Conservation (phyloP, 2,797 vertebrate species). For the Oryzias dopingdopingensis region DNA sequence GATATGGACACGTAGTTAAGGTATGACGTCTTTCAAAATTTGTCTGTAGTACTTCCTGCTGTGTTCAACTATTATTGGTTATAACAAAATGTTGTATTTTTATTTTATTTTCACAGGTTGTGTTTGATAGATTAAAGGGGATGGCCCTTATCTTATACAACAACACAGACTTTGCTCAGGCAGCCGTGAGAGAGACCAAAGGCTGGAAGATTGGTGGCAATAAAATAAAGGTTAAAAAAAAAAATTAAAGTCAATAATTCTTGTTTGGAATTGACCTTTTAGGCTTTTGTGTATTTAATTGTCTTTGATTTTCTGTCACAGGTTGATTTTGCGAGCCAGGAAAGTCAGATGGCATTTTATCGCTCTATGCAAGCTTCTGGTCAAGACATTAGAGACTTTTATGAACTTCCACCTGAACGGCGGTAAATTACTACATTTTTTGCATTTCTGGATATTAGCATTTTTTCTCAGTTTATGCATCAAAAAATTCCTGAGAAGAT, state of each 20-base stretch:
- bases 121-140: slow-evolving; percentile 97
- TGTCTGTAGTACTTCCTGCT: background rate
- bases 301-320: slow-evolving; percentile 52
- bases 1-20: slow-evolving; percentile 96
- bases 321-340: slow-evolving; percentile 99
- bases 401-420: slow-evolving; percentile 93
- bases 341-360: slow-evolving; percentile 98
- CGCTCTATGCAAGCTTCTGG: slow-evolving; percentile 97
- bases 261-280: background rate
- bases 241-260: background rate
- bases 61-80: background rate
- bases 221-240: slow-evolving; percentile 90
- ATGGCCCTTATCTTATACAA: slow-evolving; percentile 98
- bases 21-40: slow-evolving; percentile 65
- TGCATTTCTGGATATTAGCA: too few species aligned
- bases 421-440: slow-evolving; percentile 70
- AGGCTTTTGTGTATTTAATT: background rate
- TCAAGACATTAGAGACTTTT: slow-evolving; percentile 97
- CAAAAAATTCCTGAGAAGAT: background rate
- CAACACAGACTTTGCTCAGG: slow-evolving; percentile 98
- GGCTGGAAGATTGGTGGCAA: slow-evolving; percentile 98
- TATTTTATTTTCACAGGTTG: slow-evolving; percentile 80
- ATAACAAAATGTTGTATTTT: background rate
- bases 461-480: too few species aligned
- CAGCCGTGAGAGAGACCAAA: slow-evolving; percentile 98